phyloP scores from a whole-genome alignment of 2,797 vertebrate genomes.

The Telmatherina bonti region DNA sequence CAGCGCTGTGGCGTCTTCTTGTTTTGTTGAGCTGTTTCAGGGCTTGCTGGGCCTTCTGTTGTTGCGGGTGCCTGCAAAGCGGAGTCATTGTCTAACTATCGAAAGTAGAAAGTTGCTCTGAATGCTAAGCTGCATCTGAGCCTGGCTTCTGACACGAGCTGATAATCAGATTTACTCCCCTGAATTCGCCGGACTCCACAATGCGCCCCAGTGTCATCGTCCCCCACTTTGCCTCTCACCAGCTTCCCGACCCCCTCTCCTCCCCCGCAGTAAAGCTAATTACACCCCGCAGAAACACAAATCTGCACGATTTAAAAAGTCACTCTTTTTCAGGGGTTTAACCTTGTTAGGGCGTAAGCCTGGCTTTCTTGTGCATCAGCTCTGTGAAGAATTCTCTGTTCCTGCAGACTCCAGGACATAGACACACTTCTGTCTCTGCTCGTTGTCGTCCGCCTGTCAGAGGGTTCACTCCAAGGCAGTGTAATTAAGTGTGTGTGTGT shows the following conservation, averaged over 20 bases:
- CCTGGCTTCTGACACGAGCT: conserved; percentile 99
- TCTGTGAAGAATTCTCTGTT: conserved; percentile 86
- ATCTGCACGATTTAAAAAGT: conserved; percentile 99
- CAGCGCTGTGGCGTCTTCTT: conserved; percentile 2
- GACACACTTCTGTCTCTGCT: conserved; percentile 85
- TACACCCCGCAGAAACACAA: conserved; percentile 99
- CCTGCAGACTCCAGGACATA: conserved; percentile 81
- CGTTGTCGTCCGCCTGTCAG: conserved; percentile 68
- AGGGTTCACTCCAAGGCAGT: conserved; percentile 80
- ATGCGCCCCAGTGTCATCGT: conserved; percentile 93
- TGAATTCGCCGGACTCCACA: conserved; percentile 94
- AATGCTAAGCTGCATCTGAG: conserved; percentile 98
- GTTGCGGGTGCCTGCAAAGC: conserved; percentile 85
- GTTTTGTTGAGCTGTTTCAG: conserved; percentile 34
- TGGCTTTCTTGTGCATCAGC: conserved; percentile 90
- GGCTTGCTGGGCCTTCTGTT: conserved; percentile 38
- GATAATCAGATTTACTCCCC: conserved; percentile 99
- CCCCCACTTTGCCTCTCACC: conserved; percentile 53
- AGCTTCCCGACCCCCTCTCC: conserved; percentile 57
- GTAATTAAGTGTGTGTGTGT: conserved; percentile 76
- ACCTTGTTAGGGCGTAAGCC: conserved; percentile 98
- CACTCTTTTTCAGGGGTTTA: conserved; percentile 97
- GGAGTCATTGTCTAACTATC: conserved; percentile 92
- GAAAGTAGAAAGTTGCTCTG: conserved; percentile 92
- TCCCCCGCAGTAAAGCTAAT: conserved; percentile 95